These are phyloP conservation scores for Ecliptopera silaceata DNA, from an alignment of 2,888 invertebrate genomes.

Conservation along the genomic window DNA sequence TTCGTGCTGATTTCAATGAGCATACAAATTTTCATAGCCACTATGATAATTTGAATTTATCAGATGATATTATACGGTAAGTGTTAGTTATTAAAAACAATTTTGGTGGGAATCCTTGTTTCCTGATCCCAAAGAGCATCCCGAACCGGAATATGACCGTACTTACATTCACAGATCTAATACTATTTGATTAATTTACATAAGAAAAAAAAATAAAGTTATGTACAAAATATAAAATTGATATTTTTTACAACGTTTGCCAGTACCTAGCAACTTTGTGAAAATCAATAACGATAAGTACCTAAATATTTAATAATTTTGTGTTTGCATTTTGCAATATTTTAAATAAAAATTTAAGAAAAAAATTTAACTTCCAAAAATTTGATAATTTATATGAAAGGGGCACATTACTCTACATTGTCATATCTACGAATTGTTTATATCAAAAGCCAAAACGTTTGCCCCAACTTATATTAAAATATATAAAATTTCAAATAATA, in stretches of 20 bases:
- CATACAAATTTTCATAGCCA: slow-evolving; percentile 46
- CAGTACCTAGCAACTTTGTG: slow-evolving; percentile 38
- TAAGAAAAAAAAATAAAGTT: slow-evolving; percentile 73
- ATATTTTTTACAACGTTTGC: slow-evolving; percentile 53
- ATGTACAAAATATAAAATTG: slow-evolving; percentile 78
- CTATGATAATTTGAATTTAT: slow-evolving; percentile 39
- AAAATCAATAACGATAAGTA: slow-evolving; percentile 72
- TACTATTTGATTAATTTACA: slow-evolving; percentile 75
- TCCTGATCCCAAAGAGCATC: slow-evolving; percentile 44
- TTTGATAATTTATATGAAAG: slow-evolving; percentile 34
- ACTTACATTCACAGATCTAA: slow-evolving; percentile 65
- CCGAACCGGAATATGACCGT: slow-evolving; percentile 26
- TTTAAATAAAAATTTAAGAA: slow-evolving; percentile 16
- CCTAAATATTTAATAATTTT: slow-evolving; percentile 53
- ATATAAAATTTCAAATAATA: slow-evolving; percentile 33
- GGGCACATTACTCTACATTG: slow-evolving; percentile 34
- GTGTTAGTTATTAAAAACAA: slow-evolving; percentile 39
- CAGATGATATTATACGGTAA: slow-evolving; percentile 41
- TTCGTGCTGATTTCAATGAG: slow-evolving; percentile 35
- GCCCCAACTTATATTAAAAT: slow-evolving; percentile 34
- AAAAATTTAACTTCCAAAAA: slow-evolving; percentile 34
- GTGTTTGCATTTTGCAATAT: slow-evolving; percentile 25
- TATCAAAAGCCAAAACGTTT: slow-evolving; percentile 38
- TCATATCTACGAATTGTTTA: slow-evolving; percentile 32
- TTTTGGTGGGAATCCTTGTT: slow-evolving; percentile 55